Conservation (phyloP, 64 coral and sea anemone species). For the Montipora capricornis region DNA sequence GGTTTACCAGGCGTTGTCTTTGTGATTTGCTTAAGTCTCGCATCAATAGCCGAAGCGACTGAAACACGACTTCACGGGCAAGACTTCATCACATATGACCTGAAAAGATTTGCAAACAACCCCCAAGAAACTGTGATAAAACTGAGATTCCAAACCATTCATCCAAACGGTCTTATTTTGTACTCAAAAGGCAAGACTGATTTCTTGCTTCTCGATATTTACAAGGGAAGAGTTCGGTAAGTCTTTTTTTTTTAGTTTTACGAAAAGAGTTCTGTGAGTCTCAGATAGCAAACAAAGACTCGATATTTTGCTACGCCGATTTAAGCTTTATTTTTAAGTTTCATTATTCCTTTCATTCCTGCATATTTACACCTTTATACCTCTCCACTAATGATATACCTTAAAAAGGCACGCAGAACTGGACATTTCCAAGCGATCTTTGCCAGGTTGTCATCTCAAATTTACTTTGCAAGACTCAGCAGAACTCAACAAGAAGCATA, state of each 20-base stretch:
- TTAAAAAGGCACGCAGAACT: no score
- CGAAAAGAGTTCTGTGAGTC: neutral
- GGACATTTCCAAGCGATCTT: no score
- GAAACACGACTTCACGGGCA: neutral
- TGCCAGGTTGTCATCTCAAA: no score
- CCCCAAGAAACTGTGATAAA: constrained; percentile 2
- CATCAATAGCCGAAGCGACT: neutral
- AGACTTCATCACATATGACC: constrained; percentile 3
- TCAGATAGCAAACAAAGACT: neutral
- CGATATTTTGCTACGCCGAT: no score
- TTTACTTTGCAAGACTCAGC: neutral
- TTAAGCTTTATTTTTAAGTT: no score
- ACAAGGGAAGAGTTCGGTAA: constrained; percentile 33
- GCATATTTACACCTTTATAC: no score
- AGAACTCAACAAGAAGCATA: neutral
- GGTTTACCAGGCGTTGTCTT: neutral
- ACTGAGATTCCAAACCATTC: constrained; percentile 65
- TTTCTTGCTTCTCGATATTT: neutral
- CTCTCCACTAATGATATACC: no score
- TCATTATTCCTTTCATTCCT: no score
- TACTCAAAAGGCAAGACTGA: constrained; percentile 1
- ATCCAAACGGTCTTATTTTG: constrained; percentile 52
- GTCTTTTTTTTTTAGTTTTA: constrained; percentile 1
- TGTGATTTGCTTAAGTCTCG: neutral
- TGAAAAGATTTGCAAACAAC: neutral